phyloP scores from a whole-genome alignment of 2,888 invertebrate genomes.

The Caenorhabditis sp. region DNA sequence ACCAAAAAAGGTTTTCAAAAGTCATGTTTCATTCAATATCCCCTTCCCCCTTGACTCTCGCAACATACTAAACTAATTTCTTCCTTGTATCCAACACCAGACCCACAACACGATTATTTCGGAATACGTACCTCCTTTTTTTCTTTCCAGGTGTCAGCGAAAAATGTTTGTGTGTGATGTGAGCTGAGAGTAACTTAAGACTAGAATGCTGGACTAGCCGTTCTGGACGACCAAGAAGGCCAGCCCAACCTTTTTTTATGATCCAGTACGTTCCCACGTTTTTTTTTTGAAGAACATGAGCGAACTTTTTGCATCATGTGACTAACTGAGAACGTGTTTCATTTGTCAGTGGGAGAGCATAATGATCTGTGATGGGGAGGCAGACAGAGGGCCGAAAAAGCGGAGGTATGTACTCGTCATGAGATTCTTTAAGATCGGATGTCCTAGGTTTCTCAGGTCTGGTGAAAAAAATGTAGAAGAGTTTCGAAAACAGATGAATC shows the following conservation, averaged over 20 bases:
- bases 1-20: background rate
- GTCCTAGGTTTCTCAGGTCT: background rate
- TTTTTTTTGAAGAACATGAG: slow-evolving; percentile 8
- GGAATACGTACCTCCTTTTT: slow-evolving; percentile 1
- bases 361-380: background rate
- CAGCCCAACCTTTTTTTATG: too few species aligned
- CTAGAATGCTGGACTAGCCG: too few species aligned
- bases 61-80: slow-evolving; percentile 2
- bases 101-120: slow-evolving; percentile 21
- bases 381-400: background rate
- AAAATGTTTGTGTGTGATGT: background rate
- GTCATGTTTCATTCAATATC: background rate
- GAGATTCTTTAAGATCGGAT: background rate
- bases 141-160: background rate
- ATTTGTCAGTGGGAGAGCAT: background rate
- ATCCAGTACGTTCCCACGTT: background rate
- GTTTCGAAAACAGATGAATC: background rate
- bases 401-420: background rate
- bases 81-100: slow-evolving; percentile 11
- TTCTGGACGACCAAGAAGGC: background rate
- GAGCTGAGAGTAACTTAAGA: background rate
- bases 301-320: slow-evolving; percentile 3
- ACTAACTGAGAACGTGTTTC: slow-evolving; percentile 23
- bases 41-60: background rate
- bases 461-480: background rate